Conservation (phyloP, 2,888 invertebrate genomes). For the Actias luna region DNA sequence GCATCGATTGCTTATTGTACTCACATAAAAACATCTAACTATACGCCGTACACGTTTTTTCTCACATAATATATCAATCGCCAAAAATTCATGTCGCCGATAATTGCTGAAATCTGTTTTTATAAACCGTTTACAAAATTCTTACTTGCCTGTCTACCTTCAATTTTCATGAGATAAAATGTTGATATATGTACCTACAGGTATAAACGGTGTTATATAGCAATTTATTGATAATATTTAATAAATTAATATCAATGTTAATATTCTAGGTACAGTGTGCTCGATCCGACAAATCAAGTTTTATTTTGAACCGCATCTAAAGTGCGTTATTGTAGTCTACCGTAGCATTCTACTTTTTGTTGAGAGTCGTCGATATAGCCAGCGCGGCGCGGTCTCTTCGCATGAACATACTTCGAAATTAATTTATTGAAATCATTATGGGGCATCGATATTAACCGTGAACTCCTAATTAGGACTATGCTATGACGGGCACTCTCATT, state of each 20-base stretch:
- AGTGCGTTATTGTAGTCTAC: slow-evolving; percentile 59
- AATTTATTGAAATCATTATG: slow-evolving; percentile 64
- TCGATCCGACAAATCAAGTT: slow-evolving; percentile 63
- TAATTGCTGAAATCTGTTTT: slow-evolving; percentile 49
- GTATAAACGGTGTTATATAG: slow-evolving; percentile 55
- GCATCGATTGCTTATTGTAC: slow-evolving; percentile 36
- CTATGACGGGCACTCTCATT: slow-evolving; percentile 54
- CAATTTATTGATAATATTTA: slow-evolving; percentile 78
- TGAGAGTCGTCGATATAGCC: slow-evolving; percentile 42
- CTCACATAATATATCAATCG: slow-evolving; percentile 29
- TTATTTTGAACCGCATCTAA: slow-evolving; percentile 58
- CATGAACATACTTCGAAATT: slow-evolving; percentile 57
- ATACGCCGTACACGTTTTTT: slow-evolving; percentile 43
- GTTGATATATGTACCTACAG: slow-evolving; percentile 55
- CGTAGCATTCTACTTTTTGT: slow-evolving; percentile 61
- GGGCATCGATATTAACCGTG: slow-evolving; percentile 37
- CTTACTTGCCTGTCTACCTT: slow-evolving; percentile 45
- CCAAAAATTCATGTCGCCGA: slow-evolving; percentile 45
- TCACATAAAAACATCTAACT: slow-evolving; percentile 55
- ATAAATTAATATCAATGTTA: slow-evolving; percentile 79
- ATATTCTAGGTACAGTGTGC: slow-evolving; percentile 38
- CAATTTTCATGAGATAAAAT: slow-evolving; percentile 65
- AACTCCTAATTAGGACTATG: slow-evolving; percentile 53
- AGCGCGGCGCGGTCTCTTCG: slow-evolving; percentile 41
- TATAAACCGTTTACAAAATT: slow-evolving; percentile 50